phyloP scores from a whole-genome alignment of 92 coral and sea anemone genomes.

The Palythoa caribaeorum region DNA sequence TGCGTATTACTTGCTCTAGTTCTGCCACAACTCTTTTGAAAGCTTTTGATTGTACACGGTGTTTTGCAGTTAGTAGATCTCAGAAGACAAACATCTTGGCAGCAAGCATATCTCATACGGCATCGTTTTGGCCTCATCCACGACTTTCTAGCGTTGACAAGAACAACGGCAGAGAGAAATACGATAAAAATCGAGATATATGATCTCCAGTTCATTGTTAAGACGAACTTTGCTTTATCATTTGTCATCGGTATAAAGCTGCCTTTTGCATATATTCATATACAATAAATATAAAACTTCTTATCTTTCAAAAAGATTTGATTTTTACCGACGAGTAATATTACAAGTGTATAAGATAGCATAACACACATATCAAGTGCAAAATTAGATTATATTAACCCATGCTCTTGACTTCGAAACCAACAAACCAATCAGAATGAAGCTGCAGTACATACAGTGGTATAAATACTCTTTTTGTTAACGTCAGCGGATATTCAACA shows the following conservation, averaged over 20 bases:
- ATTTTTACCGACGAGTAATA: background rate
- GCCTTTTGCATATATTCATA: background rate
- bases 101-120: background rate
- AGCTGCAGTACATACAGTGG: background rate
- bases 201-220: background rate
- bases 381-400: too few relatives aligned
- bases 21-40: conserved; percentile 1
- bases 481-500: background rate
- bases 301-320: background rate
- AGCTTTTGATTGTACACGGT: background rate
- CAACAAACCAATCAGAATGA: background rate
- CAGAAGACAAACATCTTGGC: conserved; percentile 7
- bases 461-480: background rate
- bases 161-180: background rate
- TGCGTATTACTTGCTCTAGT: background rate
- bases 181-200: background rate
- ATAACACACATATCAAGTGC: too few relatives aligned
- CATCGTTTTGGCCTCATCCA: background rate
- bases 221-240: background rate
- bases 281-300: background rate
- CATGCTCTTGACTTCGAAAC: too few relatives aligned
- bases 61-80: conserved; percentile 12
- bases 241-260: too few relatives aligned
- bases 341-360: background rate
- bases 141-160: background rate